phyloP scores from a whole-genome alignment of 2,888 invertebrate genomes.

The Noctua janthe region DNA sequence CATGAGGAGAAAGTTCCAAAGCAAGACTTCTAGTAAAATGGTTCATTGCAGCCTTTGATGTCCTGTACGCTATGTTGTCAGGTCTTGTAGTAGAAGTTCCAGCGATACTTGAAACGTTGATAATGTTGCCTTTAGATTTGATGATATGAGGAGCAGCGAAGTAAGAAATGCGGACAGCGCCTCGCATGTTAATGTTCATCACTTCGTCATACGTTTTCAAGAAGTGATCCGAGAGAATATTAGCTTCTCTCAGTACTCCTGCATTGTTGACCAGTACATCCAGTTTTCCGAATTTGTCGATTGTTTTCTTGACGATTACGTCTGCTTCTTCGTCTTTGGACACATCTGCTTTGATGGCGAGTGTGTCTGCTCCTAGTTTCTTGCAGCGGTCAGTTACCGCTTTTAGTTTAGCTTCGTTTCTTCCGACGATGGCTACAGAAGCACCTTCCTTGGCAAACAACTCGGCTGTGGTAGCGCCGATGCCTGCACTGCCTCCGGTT shows the following conservation, averaged over 20 bases:
- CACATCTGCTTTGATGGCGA: constrained; percentile 70
- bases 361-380: constrained; percentile 56
- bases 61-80: constrained; percentile 84
- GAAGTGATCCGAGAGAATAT: constrained; percentile 51
- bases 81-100: constrained; percentile 88
- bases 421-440: constrained; percentile 72
- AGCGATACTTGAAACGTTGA: constrained; percentile 71
- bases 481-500: constrained; percentile 77
- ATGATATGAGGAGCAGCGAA: constrained; percentile 69
- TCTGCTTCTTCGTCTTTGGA: constrained; percentile 68
- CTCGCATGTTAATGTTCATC: constrained; percentile 68
- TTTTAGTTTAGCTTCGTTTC: constrained; percentile 74
- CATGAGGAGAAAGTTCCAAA: constrained; percentile 93
- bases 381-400: constrained; percentile 67
- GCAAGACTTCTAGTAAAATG: constrained; percentile 72
- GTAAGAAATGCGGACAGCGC: constrained; percentile 62
- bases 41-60: constrained; percentile 72
- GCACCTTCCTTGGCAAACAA: constrained; percentile 76
- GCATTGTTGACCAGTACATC: constrained; percentile 75
- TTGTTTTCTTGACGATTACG: constrained; percentile 64
- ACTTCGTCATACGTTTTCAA: constrained; percentile 65
- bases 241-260: constrained; percentile 59
- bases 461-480: constrained; percentile 76
- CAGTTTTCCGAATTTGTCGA: constrained; percentile 69
- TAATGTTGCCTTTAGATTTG: constrained; percentile 66